Conservation (phyloP, 2,888 invertebrate genomes). For the Cosmorhoe ocellata region DNA sequence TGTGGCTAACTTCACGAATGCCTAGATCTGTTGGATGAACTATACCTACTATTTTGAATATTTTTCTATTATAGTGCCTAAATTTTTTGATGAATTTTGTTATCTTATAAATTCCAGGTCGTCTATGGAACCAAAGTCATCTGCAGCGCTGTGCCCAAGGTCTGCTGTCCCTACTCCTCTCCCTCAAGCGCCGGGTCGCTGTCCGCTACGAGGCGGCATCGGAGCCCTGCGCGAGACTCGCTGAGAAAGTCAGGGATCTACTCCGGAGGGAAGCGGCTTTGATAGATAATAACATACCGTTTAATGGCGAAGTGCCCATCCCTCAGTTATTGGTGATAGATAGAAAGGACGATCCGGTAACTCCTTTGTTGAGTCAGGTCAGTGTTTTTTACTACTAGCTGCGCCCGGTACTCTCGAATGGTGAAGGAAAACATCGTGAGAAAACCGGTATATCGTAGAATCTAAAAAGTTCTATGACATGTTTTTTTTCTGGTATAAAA, state of each 20-base stretch:
- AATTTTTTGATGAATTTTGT: too few species aligned
- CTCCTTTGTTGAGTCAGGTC: slow-evolving; percentile 95
- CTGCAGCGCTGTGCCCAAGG: slow-evolving; percentile 93
- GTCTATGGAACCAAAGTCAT: slow-evolving; percentile 89
- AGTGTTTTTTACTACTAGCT: neutral
- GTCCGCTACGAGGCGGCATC: slow-evolving; percentile 95
- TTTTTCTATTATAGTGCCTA: too few species aligned
- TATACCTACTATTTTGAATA: too few species aligned
- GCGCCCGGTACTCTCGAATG: too few species aligned
- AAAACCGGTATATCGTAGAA: too few species aligned
- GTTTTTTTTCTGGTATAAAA: too few species aligned
- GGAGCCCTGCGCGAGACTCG: slow-evolving; percentile 91
- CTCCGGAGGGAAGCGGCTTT: slow-evolving; percentile 93
- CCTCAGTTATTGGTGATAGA: slow-evolving; percentile 95
- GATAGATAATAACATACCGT: slow-evolving; percentile 91
- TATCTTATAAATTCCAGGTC: slow-evolving; percentile 77
- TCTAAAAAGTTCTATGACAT: too few species aligned
- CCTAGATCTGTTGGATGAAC: too few species aligned
- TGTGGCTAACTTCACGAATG: too few species aligned
- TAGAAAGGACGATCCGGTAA: slow-evolving; percentile 96
- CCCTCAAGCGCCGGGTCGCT: slow-evolving; percentile 94
- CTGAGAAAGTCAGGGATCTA: slow-evolving; percentile 92
- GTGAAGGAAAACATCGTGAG: too few species aligned
- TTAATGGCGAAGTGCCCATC: slow-evolving; percentile 88
- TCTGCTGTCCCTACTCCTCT: slow-evolving; percentile 91